phyloP scores from a whole-genome alignment of 2,888 invertebrate species.

The Tenthredo notha region DNA sequence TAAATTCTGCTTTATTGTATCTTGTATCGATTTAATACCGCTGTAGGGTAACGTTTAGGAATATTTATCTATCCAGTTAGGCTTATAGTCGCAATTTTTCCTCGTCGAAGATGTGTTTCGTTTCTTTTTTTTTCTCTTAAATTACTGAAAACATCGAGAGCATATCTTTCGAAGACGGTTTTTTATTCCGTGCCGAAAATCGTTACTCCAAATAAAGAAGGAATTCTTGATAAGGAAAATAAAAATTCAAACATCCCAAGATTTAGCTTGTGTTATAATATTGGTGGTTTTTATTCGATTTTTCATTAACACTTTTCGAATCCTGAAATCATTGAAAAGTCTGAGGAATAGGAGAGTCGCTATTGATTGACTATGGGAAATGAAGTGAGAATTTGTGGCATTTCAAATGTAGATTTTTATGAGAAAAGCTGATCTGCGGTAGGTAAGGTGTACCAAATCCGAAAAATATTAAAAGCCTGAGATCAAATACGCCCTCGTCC shows the following conservation, averaged over 20 bases:
- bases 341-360: neutral
- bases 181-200: neutral
- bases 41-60: slow-evolving; percentile 27
- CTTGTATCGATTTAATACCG: slow-evolving; percentile 49
- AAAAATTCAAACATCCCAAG: slow-evolving; percentile 1
- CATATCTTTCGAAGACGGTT: neutral
- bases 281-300: neutral
- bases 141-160: neutral
- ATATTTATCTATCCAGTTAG: slow-evolving; percentile 20
- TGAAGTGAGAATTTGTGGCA: slow-evolving; percentile 9
- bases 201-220: too few species aligned
- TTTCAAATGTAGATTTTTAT: neutral
- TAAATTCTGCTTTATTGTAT: slow-evolving; percentile 48
- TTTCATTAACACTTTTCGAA: neutral
- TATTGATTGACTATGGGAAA: neutral
- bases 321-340: neutral
- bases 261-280: neutral
- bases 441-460: slow-evolving; percentile 14
- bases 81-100: neutral
- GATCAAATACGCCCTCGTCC: slow-evolving; percentile 20
- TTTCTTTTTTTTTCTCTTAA: too few species aligned
- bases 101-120: neutral
- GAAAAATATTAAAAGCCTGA: slow-evolving; percentile 40
- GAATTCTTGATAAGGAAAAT: neutral
- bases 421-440: neutral